phyloP scores from a whole-genome alignment of 2,888 invertebrate species.

The Nemotelus nigrinus region DNA sequence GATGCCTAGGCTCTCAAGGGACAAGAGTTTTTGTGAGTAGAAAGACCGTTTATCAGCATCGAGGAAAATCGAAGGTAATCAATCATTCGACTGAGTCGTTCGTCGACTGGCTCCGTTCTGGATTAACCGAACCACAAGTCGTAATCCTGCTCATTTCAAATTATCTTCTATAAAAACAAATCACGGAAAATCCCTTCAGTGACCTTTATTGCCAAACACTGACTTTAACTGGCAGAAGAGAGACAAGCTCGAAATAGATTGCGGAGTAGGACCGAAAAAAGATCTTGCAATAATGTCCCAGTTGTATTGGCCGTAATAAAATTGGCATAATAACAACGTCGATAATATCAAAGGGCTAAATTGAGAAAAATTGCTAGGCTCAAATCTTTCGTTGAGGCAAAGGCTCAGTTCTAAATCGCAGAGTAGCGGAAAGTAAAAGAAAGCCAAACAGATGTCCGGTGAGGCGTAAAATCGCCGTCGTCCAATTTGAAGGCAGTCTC shows the following conservation, averaged over 20 bases:
- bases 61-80: conserved; percentile 26
- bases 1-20: too few relatives aligned
- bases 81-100: conserved; percentile 20
- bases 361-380: neutral
- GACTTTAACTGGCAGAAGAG: neutral
- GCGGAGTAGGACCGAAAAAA: neutral
- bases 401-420: neutral
- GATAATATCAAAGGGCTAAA: conserved; percentile 13
- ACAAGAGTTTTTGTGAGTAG: too few relatives aligned
- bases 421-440: neutral
- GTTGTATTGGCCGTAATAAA: conserved; percentile 6
- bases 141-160: neutral
- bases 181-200: conserved; percentile 12
- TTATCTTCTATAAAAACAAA: conserved; percentile 4
- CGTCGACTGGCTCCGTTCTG: conserved; percentile 25
- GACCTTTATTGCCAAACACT: neutral
- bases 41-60: conserved; percentile 5
- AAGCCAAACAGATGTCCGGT: conserved; percentile 20
- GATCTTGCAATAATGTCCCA: neutral
- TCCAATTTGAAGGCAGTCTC: neutral
- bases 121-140: neutral
- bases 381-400: neutral
- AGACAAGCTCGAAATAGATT: neutral
- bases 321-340: conserved; percentile 8
- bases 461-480: conserved; percentile 17